Evolutionary conservation across 2,113 vertebrate genomes (phyloP), one percentile per base, ranked within the genome.

Genomic region (Solea senegalensis): DNA sequence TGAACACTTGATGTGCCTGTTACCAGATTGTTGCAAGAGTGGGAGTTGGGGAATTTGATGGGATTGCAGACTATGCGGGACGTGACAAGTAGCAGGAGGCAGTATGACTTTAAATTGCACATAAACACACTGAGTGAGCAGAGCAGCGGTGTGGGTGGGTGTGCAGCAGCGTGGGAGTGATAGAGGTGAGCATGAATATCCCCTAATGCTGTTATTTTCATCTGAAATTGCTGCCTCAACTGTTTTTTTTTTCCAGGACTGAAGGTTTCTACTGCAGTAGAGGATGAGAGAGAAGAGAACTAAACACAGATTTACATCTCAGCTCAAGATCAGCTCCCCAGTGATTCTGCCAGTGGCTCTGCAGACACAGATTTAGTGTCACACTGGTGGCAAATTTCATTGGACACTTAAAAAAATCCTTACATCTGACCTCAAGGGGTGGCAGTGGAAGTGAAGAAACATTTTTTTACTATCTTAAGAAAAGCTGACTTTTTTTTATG

Each of bases 161-260:
- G 34, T 34, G 34, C 34, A 2, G 26, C 11, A 8, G 69, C 10
- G 43, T 65, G 51, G 62, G 45, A 27, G 64, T 14, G 62, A 63
- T 13, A 2, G 50, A 74, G 57, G 57, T 63, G 66, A 54, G 45
- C 12, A 50, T 40, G 34, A 44, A 58, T 58, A 55, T 49, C 43
- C 63, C 52, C 10, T 16, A 9, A 44, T 39, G 7, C 27, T 46
- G 52, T 28, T 12, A 46, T 70, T 45, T 70, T 12, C 62, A 63
- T 62, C 61, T 53, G 26, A 78, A 66, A 53, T 16, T 9, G 59
- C 70, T 48, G 27, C 21, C 54, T 69, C 48, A 28, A 27, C 53
- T n/a, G 12, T 56, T 75, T 57, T 40, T 21, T 13, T 46, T 45
- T 34, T 56, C 13, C 12, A 52, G 16, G 7, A 49, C 8, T 14